A percentile compares a stretch with the other conserved stretches of the same genome.
Evolutionary conservation across 2,113 vertebrate species (phyloP).

Genomic region (Craseonycteris thonglongyai): DNA sequence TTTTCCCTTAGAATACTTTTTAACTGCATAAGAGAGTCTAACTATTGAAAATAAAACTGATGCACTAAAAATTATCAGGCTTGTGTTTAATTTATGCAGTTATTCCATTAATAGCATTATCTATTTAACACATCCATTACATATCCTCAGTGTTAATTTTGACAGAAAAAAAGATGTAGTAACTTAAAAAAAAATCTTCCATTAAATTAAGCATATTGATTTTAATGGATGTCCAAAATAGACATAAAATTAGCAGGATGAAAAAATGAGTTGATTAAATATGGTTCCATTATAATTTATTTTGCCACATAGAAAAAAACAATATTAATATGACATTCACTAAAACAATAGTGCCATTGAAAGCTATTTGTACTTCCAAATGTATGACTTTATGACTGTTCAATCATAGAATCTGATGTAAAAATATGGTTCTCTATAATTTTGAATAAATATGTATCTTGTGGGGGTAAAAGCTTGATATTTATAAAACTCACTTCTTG

Average conservation of each 20-base stretch:
- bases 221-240: constrained; percentile 76
- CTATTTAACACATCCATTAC: constrained; percentile 76
- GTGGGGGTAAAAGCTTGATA: neutral
- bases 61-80: constrained; percentile 42
- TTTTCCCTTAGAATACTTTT: neutral
- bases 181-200: constrained; percentile 75
- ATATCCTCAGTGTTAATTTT: constrained; percentile 69
- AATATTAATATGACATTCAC: constrained; percentile 49
- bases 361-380: constrained; percentile 27
- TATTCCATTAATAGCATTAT: constrained; percentile 72
- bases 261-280: constrained; percentile 74
- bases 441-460: neutral
- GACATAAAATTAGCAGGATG: constrained; percentile 72
- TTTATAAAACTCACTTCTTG: neutral
- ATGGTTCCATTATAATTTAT: constrained; percentile 61
- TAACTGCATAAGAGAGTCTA: neutral
- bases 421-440: neutral
- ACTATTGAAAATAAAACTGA: constrained; percentile 54
- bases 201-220: constrained; percentile 76
- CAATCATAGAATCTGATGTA: neutral
- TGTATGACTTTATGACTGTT: neutral
- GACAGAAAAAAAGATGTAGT: constrained; percentile 58
- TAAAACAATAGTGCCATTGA: neutral
- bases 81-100: constrained; percentile 67
- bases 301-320: constrained; percentile 56